Base-by-base conservation (phyloP, 2,888 invertebrate genomes). In the Ichneumoninae sp. region DNA sequence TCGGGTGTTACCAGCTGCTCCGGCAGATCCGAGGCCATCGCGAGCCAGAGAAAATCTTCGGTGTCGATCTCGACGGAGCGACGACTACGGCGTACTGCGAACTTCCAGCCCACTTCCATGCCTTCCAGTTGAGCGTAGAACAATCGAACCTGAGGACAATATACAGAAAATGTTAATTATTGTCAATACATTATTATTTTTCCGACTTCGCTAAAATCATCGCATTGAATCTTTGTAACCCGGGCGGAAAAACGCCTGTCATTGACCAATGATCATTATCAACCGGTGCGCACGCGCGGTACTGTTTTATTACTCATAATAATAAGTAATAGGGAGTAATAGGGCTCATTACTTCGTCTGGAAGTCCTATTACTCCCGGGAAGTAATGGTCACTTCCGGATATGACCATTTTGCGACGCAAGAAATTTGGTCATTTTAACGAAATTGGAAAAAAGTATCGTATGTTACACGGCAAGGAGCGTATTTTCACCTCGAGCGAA, bases 41-140 rank as follows among this genome's bases (percentile, higher is more conserved):
- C 97, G 91, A 98, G 94, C 95, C 97, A 96, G 90, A 96, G 95
- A 86, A 97, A 95, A 89, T 97, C 97, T 6, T 95, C 95, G 76
- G 95, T 94, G 63, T 96, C 95, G 78, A 96, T 94, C 57, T 95
- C 95, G 30, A 95, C 95, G 77, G 96, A 95, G 69, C 95, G 95
- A 87, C 95, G 94, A 89, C 96, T 96, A 65, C 96, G 95, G 80
- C 95, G 95, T 0, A 96, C 95, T 0, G 96, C 96, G 80, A 96
- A 95, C 86, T 95, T 95, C 95, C 96, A 98, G 4, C 98, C 98
- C 75, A 95, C 96, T 89, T 95, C 95, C 75, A 98, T 94, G 1
- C 98, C 98, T 90, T 96, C 96, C 83, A 98, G 94, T 94, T 98
- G 98, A 30, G 95, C 95, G 91, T 97, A 96, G 90, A 97, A 96